Evolutionary conservation across 2,797 vertebrate genomes (phyloP), one percentile per base, ranked within the genome.

Genomic region (Sciaenops ocellatus): DNA sequence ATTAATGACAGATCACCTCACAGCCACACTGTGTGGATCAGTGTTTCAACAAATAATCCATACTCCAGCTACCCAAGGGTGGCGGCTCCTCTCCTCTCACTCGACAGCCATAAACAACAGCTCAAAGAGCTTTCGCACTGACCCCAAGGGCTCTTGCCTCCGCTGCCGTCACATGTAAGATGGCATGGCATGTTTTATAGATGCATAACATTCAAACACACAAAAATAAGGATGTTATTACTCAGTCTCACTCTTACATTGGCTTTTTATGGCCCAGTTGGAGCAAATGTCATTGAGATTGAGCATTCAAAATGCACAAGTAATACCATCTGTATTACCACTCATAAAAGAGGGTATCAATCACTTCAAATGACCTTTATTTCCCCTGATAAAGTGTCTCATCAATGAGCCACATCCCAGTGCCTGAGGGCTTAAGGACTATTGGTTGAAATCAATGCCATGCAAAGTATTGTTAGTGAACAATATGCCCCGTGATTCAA

Each of bases 341-440:
- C 76, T 86, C 82, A 87, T 92, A 92, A 92, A 92, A 88, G 82
- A 89, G 80, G 72, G 59, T 76, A 93, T 95, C 90, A 93, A 93
- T 95, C 92, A 95, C 87, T 84, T 75, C 44, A 81, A 80, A 90
- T 92, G 93, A 93, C 89, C 86, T 92, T 93, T 91, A 38, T 88
- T 89, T 87, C 64, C 62, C 61, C 85, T 87, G 86, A 92, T 89
- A 78, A 92, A 93, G 90, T 85, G 79, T 85, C 88, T 92, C 88
- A 89, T 91, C 91, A 90, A 88, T 92, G 88, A 86, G 77, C 78
- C 82, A 74, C 83, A 83, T 89, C 85, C 71, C 63, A 6, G 66
- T 78, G 83, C 85, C 90, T 70, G 71, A 71, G 70, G 87, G 85
- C 87, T 76, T 62, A 80, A 82, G 81, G 75, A 78, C 84, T 83